Conservation (phyloP, 2,797 vertebrate genomes). For the Hydrophis major region DNA sequence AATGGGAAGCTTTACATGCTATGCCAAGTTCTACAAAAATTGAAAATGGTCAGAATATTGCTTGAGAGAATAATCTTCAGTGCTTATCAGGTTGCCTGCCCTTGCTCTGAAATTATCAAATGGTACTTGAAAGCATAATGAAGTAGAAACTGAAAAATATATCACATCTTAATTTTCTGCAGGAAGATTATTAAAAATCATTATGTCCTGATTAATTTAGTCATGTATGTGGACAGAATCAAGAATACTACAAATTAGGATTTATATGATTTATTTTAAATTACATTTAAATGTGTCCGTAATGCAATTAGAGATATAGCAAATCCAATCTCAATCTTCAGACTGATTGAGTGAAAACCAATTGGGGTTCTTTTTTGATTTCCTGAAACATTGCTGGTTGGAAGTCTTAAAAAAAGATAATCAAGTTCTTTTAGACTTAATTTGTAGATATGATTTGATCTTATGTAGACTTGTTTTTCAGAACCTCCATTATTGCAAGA, state of each 20-base stretch:
- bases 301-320: not conserved
- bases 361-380: not conserved
- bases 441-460: not conserved
- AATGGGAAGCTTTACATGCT: not conserved
- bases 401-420: not conserved
- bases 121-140: not conserved
- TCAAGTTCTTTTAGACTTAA: not conserved
- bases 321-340: not conserved
- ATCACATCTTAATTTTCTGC: not conserved
- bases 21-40: not conserved
- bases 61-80: not conserved
- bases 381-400: not conserved
- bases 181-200: not conserved
- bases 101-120: not conserved
- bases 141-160: not conserved
- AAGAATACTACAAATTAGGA: not conserved
- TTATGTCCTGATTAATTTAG: not conserved
- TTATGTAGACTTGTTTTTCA: not conserved
- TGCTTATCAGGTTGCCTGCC: not conserved
- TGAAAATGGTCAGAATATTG: not conserved
- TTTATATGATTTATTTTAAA: not conserved
- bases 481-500: not conserved
- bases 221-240: not conserved
- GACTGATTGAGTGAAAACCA: not conserved
- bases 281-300: not conserved